Evolutionary conservation across 92 coral and sea anemone genomes (phyloP).

Genomic region (Micromussa lordhowensis): DNA sequence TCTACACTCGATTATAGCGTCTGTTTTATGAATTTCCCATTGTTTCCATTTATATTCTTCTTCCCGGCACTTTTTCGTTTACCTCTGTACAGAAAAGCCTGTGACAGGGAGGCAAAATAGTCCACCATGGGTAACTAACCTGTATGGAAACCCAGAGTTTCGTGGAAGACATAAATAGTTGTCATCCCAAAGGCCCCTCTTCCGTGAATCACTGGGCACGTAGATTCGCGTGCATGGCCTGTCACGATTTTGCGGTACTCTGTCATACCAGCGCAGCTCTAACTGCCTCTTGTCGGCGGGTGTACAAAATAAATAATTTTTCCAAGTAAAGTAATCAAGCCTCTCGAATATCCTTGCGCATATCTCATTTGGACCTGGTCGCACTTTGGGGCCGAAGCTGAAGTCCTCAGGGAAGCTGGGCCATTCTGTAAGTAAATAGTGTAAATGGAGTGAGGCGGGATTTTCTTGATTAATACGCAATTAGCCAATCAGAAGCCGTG

Average conservation of each 20-base stretch:
- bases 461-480: too few relatives aligned
- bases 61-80: not conserved
- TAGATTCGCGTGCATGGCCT: conserved; percentile 78
- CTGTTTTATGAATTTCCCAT: too few relatives aligned
- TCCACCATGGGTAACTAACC: conserved; percentile 47
- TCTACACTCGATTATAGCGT: too few relatives aligned
- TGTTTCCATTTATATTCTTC: not conserved
- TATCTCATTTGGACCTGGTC: conserved; percentile 64
- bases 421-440: conserved; percentile 71
- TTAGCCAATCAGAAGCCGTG: too few relatives aligned
- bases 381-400: conserved; percentile 63
- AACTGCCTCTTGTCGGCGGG: conserved; percentile 84
- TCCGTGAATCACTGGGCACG: conserved; percentile 71
- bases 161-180: conserved; percentile 82
- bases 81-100: not conserved
- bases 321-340: conserved; percentile 72
- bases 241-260: conserved; percentile 35
- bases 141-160: conserved; percentile 72
- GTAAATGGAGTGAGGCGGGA: not conserved
- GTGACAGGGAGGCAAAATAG: not conserved
- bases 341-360: conserved; percentile 86
- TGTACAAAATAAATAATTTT: conserved; percentile 76
- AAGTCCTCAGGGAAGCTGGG: conserved; percentile 91
- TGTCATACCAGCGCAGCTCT: conserved; percentile 84
- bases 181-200: conserved; percentile 73